Conservation (phyloP, 1,140 invertebrate genomes). For the Drosophila lacertosa region DNA sequence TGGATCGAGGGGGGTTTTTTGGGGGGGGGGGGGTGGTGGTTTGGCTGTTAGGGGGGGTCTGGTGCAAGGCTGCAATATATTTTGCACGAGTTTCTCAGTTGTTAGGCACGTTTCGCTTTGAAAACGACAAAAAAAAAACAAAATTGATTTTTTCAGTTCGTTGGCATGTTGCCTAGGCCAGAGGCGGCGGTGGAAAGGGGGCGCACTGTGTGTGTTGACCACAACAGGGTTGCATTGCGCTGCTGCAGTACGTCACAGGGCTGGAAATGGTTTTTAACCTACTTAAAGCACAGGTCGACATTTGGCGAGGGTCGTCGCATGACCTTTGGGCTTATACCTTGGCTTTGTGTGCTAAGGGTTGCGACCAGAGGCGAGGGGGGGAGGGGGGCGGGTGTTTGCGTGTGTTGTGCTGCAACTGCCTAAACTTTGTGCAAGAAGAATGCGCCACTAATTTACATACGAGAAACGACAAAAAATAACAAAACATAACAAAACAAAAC, state of each 20-base stretch:
- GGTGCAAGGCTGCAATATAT: conserved; percentile 82
- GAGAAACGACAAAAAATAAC: too few relatives aligned
- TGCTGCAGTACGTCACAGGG: conserved; percentile 40
- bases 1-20: conserved; percentile 45
- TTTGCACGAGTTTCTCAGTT: conserved; percentile 79
- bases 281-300: conserved; percentile 71
- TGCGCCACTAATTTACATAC: conserved; percentile 48
- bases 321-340: conserved; percentile 68
- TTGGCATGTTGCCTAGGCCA: conserved; percentile 71
- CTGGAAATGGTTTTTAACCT: conserved; percentile 74
- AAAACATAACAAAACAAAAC: too few relatives aligned
- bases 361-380: background rate
- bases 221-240: conserved; percentile 55
- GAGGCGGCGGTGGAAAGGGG: background rate
- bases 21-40: background rate
- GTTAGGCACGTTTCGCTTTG: conserved; percentile 69
- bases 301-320: conserved; percentile 75
- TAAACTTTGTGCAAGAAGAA: conserved; percentile 14
- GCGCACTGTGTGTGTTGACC: conserved; percentile 35
- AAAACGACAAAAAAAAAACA: conserved; percentile 12
- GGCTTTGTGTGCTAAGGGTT: conserved; percentile 12
- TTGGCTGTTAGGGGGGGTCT: conserved; percentile 54
- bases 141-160: conserved; percentile 81
- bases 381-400: background rate
- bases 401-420: conserved; percentile 18